Evolutionary conservation across 2,797 vertebrate genomes (phyloP), one percentile per base, ranked within the genome.

Genomic region (Novumbra hubbsi): DNA sequence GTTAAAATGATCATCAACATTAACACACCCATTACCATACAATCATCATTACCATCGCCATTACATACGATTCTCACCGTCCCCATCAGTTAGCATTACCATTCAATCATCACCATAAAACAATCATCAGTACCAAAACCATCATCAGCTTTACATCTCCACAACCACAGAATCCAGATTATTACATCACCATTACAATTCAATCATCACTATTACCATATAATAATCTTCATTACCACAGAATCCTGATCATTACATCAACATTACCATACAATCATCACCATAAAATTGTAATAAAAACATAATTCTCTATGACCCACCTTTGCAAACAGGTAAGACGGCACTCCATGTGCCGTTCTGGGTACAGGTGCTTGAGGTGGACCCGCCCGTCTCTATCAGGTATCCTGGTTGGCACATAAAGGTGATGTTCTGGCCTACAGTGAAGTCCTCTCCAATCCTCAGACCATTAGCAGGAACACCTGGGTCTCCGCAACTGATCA

Each of bases 341-440:
- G 95, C 96, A 82, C 94, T 98, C 98, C 98, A 99, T 0, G 97
- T 98, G 79, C 95, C 94, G 34, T 99, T 98, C 80, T 83, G 95
- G 48, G 96, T 98, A 83, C 98, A 99, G 81, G 94, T 96, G 72
- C 94, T 95, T 11, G 83, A 71, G 81, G 90, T 81, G 34, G 78
- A 6, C 64, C 89, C 91, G 5, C 93, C 94, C 76, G 90, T 87
- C 50, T 95, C 94, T 94, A 96, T 95, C 67, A 92, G 89, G 71
- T 94, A 98, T 0, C 98, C 98, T 5, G 95, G 96, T 38, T 98
- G 96, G 90, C 98, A 99, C 74, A 91, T 84, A 12, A 96, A 97
- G 0, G 95, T 96, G 84, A 97, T 93, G 52, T 98, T 98, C 84
- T 96, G 96, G 81, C 96, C 95, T 87, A 98, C 94, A 0, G 95